These are phyloP conservation scores for Sorex fumeus DNA, from an alignment of 2,113 vertebrate species.

Conservation along the genomic window DNA sequence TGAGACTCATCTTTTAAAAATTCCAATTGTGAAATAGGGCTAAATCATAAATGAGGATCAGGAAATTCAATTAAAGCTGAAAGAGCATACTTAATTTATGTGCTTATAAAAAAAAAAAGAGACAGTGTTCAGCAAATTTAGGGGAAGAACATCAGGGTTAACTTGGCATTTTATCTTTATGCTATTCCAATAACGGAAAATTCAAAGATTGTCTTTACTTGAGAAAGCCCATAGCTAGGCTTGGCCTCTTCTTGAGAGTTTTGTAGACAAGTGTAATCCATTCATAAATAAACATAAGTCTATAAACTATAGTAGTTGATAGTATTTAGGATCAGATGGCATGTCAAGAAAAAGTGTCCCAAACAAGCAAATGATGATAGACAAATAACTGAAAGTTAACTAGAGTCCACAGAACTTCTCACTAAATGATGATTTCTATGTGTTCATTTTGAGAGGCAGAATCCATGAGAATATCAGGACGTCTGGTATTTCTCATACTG, in stretches of 20 bases:
- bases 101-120: conserved; percentile 25
- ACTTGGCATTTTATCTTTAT: conserved; percentile 1
- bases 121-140: conserved; percentile 7
- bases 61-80: conserved; percentile 29
- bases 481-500: background rate
- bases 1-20: background rate
- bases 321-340: background rate
- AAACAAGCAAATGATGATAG: background rate
- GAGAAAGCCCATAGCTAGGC: background rate
- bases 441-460: background rate
- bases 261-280: background rate
- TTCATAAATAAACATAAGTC: conserved; percentile 1
- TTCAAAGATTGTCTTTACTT: background rate
- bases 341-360: background rate
- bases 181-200: conserved; percentile 31
- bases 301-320: background rate
- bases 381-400: background rate
- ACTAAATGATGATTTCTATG: too few relatives aligned
- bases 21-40: background rate
- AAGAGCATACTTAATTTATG: background rate
- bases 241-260: background rate
- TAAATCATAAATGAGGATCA: conserved; percentile 36
- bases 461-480: background rate
- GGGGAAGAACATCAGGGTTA: conserved; percentile 35
- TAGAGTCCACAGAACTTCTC: background rate